Base-by-base conservation (phyloP, 2,797 vertebrate genomes). In the Sciurus carolinensis region DNA sequence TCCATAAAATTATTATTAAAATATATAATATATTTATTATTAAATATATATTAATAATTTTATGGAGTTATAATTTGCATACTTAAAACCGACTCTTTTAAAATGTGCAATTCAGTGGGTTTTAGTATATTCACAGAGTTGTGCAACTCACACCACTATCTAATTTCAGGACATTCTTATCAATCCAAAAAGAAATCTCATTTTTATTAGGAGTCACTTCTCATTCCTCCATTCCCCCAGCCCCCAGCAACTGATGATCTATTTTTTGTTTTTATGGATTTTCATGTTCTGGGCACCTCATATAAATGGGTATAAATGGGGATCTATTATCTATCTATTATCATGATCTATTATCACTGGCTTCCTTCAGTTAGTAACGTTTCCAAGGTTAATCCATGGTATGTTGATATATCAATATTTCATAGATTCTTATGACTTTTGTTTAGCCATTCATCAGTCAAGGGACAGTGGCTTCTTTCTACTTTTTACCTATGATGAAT, bases 201-300 rank as follows among this genome's bases (percentile, higher is more conserved):
- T 67, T 80, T 69, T 73, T 62, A 57, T 77, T 87, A 92, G 50
- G 30, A 91, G 44, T 69, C 75, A 12, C 7, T 83, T 52, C 42
- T 73, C 83, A 67, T 69, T 18, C 2, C 12, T 69, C 36, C 47
- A 14, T 73, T 64, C 22, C n/a, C n/a, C 30, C 3, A 52, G 5
- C 18, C n/a, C 44, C 54, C 26, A 42, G 36, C 42, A 80, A 69
- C 20, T n/a, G 62, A 11, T 77, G 20, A 69, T 80, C 47, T 84
- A 18, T 66, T 96, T 96, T 91, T 17, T 85, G 39, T 94, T 96
- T 83, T 86, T 91, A 11, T 77, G 77, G 42, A 76, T 69, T 96
- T 89, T 50, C 33, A 82, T 76, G 10, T 94, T 90, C 52, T 36
- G 11, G 44, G 90, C 39, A 88, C 42, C 84, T 96, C 33, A 30